Base-by-base conservation (phyloP, 2,888 invertebrate species). In the Spatulosminthurus flaviceps region DNA sequence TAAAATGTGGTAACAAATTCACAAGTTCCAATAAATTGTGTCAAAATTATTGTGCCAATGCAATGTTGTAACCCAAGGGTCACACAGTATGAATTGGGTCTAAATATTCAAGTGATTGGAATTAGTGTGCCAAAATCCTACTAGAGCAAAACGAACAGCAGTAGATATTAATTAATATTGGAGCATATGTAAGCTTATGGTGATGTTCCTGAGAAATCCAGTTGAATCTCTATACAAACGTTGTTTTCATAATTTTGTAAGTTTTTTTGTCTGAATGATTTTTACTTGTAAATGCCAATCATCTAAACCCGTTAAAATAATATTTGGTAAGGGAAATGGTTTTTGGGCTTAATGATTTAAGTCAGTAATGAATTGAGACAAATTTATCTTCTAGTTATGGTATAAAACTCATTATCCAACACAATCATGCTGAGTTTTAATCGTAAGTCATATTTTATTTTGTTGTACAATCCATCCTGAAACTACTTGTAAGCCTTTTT, bases 341-440 rank as follows among this genome's bases (percentile, higher is more conserved):
- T n/a, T n/a, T n/a, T n/a, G n/a, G 16, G 51, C 51, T 51, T 19
- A 51, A 51, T 51, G 16, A n/a, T 51, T n/a, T 51, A 51, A 51
- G 51, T 51, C 34, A 34, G n/a, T n/a, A n/a, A 51, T 51, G 51
- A 11, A n/a, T n/a, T 51, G 5, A 19, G 16, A 51, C 4, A 34
- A 7, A 34, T 34, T 34, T 34, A 51, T 51, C 16, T 19, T 51
- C 16, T 51, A 51, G 51, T 51, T 34, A 34, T 19, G 51, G 5
- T 51, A 51, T 51, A 51, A 34, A 7, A 34, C 34, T 4, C 5
- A 51, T 5, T 51, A 51, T n/a, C 64, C 64, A 22, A 64, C 28
- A 70, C 70, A 70, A 70, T 70, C 70, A 70, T 21, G 22, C n/a
- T 41, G 22, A 70, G 70, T 70, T 70, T 70, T 70, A 70, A 34